Evolutionary conservation across 2,797 vertebrate species (phyloP), one percentile per base, ranked within the genome.

Genomic region (Leptodactylus fallax): DNA sequence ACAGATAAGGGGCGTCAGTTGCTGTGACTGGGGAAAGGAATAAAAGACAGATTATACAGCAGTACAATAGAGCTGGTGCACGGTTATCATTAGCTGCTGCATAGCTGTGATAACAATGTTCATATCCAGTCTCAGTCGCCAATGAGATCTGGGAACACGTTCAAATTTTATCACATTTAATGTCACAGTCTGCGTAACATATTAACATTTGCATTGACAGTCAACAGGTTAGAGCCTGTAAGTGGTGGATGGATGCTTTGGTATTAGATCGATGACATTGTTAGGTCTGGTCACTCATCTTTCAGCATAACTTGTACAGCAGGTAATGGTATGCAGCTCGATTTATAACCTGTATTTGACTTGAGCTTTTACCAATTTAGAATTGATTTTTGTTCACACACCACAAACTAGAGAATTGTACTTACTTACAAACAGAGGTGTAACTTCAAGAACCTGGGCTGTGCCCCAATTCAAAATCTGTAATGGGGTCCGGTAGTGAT

Each of bases 71-170:
- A 90, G 19, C 0, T 0, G 2, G 89, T 90, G 69, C n/a, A 81
- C 58, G 87, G 85, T 85, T 90, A 90, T 90, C 58, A n/a, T 27
- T 45, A 87, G 76, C 90, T 19, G 27, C 88, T 91, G 89, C 7
- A 3, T 56, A 67, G 90, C 55, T 63, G 87, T 88, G 92, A 90
- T 93, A 94, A 95, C 77, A 1, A 87, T 91, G 86, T 0, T 84
- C 65, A 65, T 89, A 86, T 82, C 80, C 49, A 65, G 61, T 14
- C 21, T 67, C 85, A 78, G 79, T 56, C 72, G 36, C 51, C 65
- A 36, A 83, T 49, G 61, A 79, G 61, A 23, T 58, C 72, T 49
- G n/a, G 23, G 61, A 89, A 86, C 83, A 72, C 65, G 27, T 84
- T 85, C 61, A 85, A 49, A 79, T 72, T 79, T 27, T 21, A 89